A percentile compares a stretch with the other conserved stretches of the same genome.
These are phyloP conservation scores for Caenorhabditis virilis DNA, from an alignment of 2,888 invertebrate genomes.

Conservation along the genomic window DNA sequence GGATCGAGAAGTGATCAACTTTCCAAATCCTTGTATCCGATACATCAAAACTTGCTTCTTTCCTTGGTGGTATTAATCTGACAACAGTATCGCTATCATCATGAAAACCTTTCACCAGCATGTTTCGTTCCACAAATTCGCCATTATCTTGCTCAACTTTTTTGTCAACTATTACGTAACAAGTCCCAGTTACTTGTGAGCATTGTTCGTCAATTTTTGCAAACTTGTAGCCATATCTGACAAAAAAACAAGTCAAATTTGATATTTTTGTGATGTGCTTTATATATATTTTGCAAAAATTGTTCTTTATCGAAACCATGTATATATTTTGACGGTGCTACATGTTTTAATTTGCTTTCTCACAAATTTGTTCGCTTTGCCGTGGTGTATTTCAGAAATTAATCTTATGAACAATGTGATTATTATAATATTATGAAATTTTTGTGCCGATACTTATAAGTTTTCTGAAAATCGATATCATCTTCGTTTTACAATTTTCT, in stretches of 20 bases:
- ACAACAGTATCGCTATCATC: slow-evolving; percentile 53
- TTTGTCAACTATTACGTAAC: slow-evolving; percentile 28
- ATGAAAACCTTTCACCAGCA: slow-evolving; percentile 49
- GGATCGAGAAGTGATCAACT: slow-evolving; percentile 33
- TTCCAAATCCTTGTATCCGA: slow-evolving; percentile 49
- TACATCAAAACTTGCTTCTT: slow-evolving; percentile 31
- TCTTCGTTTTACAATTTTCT: too few relatives aligned
- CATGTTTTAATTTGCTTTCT: too few relatives aligned
- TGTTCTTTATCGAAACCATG: too few relatives aligned
- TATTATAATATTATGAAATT: too few relatives aligned
- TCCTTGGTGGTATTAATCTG: slow-evolving; percentile 41
- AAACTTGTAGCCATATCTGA: slow-evolving; percentile 1
- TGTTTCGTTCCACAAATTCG: slow-evolving; percentile 43
- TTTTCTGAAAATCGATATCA: too few relatives aligned
- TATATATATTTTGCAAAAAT: not conserved
- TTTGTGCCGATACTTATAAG: too few relatives aligned
- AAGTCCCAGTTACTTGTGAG: slow-evolving; percentile 20
- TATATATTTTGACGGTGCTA: too few relatives aligned
- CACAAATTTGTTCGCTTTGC: too few relatives aligned
- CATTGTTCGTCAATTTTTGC: slow-evolving; percentile 12
- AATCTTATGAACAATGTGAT: too few relatives aligned
- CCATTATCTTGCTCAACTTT: slow-evolving; percentile 22
- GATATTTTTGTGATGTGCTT: not conserved
- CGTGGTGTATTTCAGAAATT: too few relatives aligned
- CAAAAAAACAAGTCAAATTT: not conserved